Percentiles rank a stretch among this genome's conserved stretches.
Evolutionary conservation across 2,113 vertebrate genomes (phyloP).

Genomic region (Circaetus gallicus): DNA sequence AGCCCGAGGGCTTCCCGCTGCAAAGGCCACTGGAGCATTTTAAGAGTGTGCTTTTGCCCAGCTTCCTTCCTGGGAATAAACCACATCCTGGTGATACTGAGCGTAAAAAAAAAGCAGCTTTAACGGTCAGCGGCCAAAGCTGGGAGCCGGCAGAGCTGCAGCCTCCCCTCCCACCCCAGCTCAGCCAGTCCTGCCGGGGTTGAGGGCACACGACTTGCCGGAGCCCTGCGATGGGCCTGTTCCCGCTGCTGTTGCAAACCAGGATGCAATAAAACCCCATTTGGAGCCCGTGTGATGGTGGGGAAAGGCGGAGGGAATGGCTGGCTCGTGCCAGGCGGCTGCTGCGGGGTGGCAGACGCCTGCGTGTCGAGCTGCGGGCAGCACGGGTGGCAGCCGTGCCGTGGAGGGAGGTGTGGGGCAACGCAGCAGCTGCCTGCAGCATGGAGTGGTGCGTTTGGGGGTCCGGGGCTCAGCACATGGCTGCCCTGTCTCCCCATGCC

Average conservation of each 20-base stretch:
- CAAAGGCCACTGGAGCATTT: neutral
- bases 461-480: fast-evolving
- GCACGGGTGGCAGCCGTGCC: fast-evolving
- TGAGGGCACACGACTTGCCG: neutral
- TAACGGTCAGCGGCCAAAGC: neutral
- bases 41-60: neutral
- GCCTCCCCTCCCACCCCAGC: fast-evolving
- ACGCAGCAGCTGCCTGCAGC: neutral
- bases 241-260: neutral
- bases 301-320: neutral
- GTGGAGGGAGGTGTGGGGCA: fast-evolving
- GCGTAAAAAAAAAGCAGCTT: neutral
- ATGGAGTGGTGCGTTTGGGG: fast-evolving
- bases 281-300: neutral
- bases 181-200: fast-evolving
- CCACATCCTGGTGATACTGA: neutral
- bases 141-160: neutral
- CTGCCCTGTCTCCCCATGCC: fast-evolving
- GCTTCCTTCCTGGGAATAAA: constrained; percentile 58
- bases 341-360: neutral
- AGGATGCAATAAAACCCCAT: constrained; percentile 21
- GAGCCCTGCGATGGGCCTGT: fast-evolving
- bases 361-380: neutral
- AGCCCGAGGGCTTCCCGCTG: neutral
- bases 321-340: neutral